Base-by-base conservation (phyloP, 2,797 vertebrate genomes). In the Galagoides demidoff region DNA sequence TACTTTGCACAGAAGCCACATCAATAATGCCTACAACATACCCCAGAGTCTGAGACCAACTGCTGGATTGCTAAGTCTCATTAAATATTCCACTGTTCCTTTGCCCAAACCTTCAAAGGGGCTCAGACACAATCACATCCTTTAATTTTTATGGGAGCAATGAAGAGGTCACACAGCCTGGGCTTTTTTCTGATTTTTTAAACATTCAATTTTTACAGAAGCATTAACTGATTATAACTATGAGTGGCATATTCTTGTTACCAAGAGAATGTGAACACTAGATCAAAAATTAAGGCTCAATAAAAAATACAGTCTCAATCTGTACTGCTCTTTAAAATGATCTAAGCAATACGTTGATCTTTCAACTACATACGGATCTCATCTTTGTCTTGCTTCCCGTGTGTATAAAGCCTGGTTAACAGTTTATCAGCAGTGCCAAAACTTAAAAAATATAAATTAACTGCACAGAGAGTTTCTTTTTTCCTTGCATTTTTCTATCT, bases 131-230 rank as follows among this genome's bases (percentile, higher is more conserved):
- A 95, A 85, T 85, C 55, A 89, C 3, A 91, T 74, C 31, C 63
- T 96, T 96, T 95, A 97, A 79, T 95, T 96, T 95, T 96, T 94
- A 94, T 83, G 82, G 22, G 23, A 90, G 23, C 39, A 92, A 81
- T 71, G 17, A 92, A 94, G 13, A 64, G 7, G 16, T 95, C 91
- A 95, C 29, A 82, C 14, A 79, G 78, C 9, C n/a, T 94, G 52
- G 16, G 5, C 2, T 89, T 90, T 90, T 45, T 71, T n/a, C 68
- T 89, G 66, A 70, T 90, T 88, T 93, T 94, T 84, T 68, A 90
- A 52, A 52, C 34, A 84, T 89, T 90, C 63, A 84, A 57, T 71
- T 85, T 97, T 93, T 88, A 83, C 63, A 29, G 22, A 31, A 74
- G 27, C 25, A 64, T 89, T 96, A 90, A 68, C 9, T 89, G 77